A percentile compares a stretch with the other conserved stretches of the same genome.
phyloP scores from a whole-genome alignment of 2,797 vertebrate genomes.

The Lophotriccus pileatus region DNA sequence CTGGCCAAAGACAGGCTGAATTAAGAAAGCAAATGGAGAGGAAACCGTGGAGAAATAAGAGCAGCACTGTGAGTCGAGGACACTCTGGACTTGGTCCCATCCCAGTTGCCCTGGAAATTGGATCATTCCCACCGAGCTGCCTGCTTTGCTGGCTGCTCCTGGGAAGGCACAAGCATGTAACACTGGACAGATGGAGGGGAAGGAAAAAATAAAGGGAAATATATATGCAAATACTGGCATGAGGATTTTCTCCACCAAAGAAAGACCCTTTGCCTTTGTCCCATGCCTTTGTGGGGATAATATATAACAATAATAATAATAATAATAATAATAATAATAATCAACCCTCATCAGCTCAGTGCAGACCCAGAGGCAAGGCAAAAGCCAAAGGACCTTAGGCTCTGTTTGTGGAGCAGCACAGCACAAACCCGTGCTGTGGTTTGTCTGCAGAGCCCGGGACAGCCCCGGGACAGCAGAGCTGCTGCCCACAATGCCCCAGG shows the following conservation, averaged over 20 bases:
- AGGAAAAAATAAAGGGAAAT: background rate
- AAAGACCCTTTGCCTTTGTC: background rate
- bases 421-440: background rate
- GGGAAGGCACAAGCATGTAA: background rate
- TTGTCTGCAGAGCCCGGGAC: accelerated
- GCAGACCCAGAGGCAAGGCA: background rate
- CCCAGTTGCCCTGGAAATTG: conserved; percentile 50
- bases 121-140: background rate
- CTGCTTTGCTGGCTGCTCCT: background rate
- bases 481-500: background rate
- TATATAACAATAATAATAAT: background rate
- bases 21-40: conserved; percentile 49
- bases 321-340: background rate
- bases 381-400: background rate
- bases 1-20: conserved; percentile 14
- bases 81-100: background rate
- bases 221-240: background rate
- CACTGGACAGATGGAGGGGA: background rate
- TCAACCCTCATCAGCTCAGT: background rate
- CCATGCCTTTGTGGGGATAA: background rate
- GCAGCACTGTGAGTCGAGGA: conserved; percentile 5
- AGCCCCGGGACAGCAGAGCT: background rate
- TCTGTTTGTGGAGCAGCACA: background rate
- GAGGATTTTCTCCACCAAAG: background rate
- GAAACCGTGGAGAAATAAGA: conserved; percentile 48